Percentiles rank a stretch among this genome's conserved stretches.
Evolutionary conservation across 2,113 vertebrate species (phyloP).

Genomic region (Chloropsis cyanopogon): DNA sequence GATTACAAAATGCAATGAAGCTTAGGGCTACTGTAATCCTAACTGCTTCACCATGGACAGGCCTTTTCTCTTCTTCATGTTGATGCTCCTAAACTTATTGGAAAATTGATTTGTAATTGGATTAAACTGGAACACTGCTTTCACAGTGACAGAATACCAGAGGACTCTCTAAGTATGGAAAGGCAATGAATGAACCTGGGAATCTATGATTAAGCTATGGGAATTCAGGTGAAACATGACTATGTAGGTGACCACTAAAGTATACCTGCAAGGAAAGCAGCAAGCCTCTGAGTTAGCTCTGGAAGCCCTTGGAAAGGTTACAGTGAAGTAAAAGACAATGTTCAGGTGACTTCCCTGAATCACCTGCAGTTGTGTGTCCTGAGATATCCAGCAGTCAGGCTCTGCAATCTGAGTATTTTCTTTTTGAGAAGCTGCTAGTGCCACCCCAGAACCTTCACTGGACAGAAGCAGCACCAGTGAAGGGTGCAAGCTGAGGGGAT

Average conservation of each 20-base stretch:
- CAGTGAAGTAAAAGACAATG: not conserved
- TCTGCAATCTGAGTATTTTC: not conserved
- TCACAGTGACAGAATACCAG: not conserved
- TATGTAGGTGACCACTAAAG: not conserved
- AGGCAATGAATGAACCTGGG: not conserved
- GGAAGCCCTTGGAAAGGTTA: not conserved
- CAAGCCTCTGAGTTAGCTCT: not conserved
- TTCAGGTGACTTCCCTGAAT: not conserved
- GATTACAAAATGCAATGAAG: not conserved
- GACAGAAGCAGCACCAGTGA: not conserved
- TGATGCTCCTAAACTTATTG: not conserved
- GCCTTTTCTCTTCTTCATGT: not conserved
- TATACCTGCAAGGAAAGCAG: not conserved
- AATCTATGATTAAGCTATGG: accelerated
- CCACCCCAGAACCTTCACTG: not conserved
- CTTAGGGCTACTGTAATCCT: not conserved
- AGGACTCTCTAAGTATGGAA: not conserved
- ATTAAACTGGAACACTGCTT: not conserved
- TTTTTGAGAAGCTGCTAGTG: not conserved
- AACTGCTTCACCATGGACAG: not conserved
- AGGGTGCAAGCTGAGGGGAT: not conserved
- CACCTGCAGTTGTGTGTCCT: not conserved
- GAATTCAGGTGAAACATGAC: not conserved
- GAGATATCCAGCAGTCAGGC: not conserved
- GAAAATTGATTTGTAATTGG: not conserved